Base-by-base conservation (phyloP, 2,888 invertebrate species). In the Amiota mariae region DNA sequence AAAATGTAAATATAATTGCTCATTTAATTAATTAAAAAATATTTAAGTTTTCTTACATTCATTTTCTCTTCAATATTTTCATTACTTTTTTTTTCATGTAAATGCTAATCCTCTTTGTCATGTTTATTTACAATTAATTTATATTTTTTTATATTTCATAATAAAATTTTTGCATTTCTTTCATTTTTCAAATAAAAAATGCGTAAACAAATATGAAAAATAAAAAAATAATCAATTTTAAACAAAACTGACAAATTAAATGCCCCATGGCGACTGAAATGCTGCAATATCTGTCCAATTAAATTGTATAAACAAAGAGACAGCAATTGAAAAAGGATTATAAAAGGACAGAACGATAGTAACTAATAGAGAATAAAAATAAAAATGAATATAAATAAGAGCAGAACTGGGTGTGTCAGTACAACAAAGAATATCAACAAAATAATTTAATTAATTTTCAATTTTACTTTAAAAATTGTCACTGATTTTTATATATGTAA, bases 391-490 rank as follows among this genome's bases (percentile, higher is more conserved):
- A 63, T 36, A 63, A 36, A 36, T 46, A 63, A 36, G 6, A 36
- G 8, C 36, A 36, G 9, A n/a, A 12, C 12, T 54, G n/a, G 2
- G 6, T 54, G 6, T 54, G n/a, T n/a, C 6, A 36, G 36, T 36
- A 6, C 6, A 36, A 36, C 36, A 36, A 36, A 36, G 36, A 36
- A 36, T 36, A 36, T 36, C 63, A 63, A 46, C 46, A 3, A 6
- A 3, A 63, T 9, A 63, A 63, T 63, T 63, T 63, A 63, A 63
- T 63, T 63, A 63, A 63, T 63, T 63, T 63, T 36, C 63, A 36
- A 63, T 63, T 63, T 63, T n/a, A n/a, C 24, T 9, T 46, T n/a
- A 36, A 10, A 36, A 63, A 63, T 63, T 63, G 46, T 63, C 63
- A 63, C 63, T 63, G 63, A 63, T 63, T 63, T 63, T 10, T 63